Evolutionary conservation across 2,113 vertebrate species (phyloP).

Genomic region (Ictidomys tridecemlineatus): DNA sequence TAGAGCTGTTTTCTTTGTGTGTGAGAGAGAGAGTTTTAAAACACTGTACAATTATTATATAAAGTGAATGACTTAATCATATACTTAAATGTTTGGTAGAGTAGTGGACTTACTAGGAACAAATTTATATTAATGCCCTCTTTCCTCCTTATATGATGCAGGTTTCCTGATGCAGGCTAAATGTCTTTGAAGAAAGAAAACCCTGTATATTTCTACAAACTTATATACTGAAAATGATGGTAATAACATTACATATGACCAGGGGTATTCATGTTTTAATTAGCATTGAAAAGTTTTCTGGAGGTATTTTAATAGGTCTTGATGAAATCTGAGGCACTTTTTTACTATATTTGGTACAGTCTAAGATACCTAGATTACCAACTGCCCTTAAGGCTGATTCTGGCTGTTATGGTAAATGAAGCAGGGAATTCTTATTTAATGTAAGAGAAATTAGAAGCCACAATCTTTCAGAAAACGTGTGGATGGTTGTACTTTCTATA

Average conservation of each 20-base stretch:
- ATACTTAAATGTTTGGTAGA: slow-evolving; percentile 41
- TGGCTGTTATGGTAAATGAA: background rate
- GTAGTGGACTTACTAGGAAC: background rate
- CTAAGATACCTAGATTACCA: background rate
- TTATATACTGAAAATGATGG: background rate
- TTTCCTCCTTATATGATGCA: background rate
- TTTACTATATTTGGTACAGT: background rate
- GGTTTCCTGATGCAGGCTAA: background rate
- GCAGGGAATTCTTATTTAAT: slow-evolving; percentile 20
- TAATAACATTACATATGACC: background rate
- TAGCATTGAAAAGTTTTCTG: slow-evolving; percentile 73
- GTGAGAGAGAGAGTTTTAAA: background rate
- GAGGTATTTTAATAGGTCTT: slow-evolving; percentile 51
- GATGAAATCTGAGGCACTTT: background rate
- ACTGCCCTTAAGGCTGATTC: background rate
- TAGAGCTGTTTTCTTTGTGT: background rate
- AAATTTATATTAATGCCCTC: background rate
- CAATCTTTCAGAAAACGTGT: slow-evolving; percentile 28
- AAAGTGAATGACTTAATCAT: background rate
- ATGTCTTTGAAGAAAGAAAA: background rate
- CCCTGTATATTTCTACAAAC: background rate
- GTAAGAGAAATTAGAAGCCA: slow-evolving; percentile 43
- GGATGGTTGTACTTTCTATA: slow-evolving; percentile 42
- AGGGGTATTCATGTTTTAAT: background rate
- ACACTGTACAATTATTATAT: background rate